A percentile compares a stretch with the other conserved stretches of the same genome.
Conservation (phyloP, 2,797 vertebrate species). For the Naso thynnoides region DNA sequence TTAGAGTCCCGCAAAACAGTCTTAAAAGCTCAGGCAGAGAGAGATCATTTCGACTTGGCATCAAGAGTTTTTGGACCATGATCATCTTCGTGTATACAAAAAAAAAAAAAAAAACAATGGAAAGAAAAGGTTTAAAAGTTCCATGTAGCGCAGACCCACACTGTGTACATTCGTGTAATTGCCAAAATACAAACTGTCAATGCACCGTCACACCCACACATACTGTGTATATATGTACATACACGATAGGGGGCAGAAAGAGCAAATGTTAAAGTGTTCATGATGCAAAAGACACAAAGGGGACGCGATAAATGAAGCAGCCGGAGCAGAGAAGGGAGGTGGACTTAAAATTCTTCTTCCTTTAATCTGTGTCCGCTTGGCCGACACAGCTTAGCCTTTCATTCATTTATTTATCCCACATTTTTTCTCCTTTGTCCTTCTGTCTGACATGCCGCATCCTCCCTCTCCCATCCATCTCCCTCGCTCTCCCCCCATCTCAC, state of each 20-base stretch:
- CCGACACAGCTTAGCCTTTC: constrained; percentile 57
- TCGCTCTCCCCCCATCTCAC: constrained; percentile 9
- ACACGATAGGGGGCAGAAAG: neutral
- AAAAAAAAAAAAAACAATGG: no score
- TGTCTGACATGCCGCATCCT: constrained; percentile 48
- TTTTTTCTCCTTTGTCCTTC: constrained; percentile 57
- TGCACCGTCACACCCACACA: neutral
- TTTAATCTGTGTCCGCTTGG: constrained; percentile 55
- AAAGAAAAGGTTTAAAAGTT: no score
- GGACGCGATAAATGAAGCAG: constrained; percentile 10
- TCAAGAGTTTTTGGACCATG: neutral
- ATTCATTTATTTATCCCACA: constrained; percentile 60
- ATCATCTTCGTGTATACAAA: neutral
- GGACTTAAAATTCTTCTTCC: constrained; percentile 38
- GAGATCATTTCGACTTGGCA: neutral
- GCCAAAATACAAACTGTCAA: neutral
- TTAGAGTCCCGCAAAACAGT: neutral
- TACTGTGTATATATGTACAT: neutral
- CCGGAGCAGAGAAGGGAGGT: constrained; percentile 14
- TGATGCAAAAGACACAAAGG: constrained; percentile 26
- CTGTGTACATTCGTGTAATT: neutral
- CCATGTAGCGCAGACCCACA: neutral
- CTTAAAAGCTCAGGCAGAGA: neutral
- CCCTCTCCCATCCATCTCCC: constrained; percentile 35
- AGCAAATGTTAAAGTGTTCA: constrained; percentile 3